These are phyloP conservation scores for Tiphia femorata DNA, from an alignment of 2,888 invertebrate genomes.

Conservation along the genomic window DNA sequence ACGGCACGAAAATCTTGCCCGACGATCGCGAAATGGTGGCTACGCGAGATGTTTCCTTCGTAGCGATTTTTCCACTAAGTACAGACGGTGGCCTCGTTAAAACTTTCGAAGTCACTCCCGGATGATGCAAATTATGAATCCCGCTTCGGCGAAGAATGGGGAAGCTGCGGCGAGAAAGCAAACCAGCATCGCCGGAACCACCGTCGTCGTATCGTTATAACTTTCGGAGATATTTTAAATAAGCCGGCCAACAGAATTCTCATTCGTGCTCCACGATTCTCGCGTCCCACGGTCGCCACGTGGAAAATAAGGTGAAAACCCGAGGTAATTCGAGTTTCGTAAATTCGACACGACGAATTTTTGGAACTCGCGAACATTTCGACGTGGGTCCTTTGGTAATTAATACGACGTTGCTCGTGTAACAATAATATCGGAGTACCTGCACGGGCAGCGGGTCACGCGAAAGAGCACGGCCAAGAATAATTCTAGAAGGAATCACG, in stretches of 20 bases:
- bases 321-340: too few species aligned
- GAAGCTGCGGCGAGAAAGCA: conserved; percentile 1
- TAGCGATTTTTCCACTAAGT: conserved; percentile 12
- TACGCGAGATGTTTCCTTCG: conserved; percentile 15
- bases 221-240: conserved; percentile 3
- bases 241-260: conserved; percentile 20
- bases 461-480: neutral
- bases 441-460: neutral
- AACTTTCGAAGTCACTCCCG: conserved; percentile 28
- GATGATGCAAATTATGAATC: conserved; percentile 27
- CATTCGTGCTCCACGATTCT: too few species aligned
- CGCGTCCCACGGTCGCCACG: too few species aligned
- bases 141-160: conserved; percentile 11
- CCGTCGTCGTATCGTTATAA: conserved; percentile 3
- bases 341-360: too few species aligned
- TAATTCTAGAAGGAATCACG: conserved; percentile 35
- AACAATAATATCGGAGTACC: too few species aligned
- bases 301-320: too few species aligned
- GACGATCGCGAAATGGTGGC: conserved; percentile 21
- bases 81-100: conserved; percentile 28
- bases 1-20: conserved; percentile 25
- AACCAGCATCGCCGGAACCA: neutral
- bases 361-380: too few species aligned
- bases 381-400: too few species aligned
- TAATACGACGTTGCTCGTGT: too few species aligned